Conservation (phyloP, 1,140 invertebrate genomes). For the Aphelinus atriplicis region DNA sequence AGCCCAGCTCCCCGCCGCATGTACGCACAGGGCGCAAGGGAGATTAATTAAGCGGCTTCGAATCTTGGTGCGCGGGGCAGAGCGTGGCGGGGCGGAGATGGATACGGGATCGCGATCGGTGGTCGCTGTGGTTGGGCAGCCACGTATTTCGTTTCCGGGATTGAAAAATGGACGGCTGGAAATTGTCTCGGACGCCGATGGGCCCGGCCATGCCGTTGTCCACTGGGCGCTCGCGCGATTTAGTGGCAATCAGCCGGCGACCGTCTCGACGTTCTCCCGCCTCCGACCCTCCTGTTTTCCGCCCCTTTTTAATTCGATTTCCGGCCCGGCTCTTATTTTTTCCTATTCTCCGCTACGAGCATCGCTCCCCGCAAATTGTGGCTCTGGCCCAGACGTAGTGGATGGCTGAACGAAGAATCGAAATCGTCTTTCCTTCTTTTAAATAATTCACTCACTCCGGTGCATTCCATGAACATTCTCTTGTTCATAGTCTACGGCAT, state of each 20-base stretch:
- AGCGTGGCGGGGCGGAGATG: slow-evolving; percentile 9
- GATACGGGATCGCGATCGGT: slow-evolving; percentile 18
- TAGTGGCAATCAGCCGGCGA: slow-evolving; percentile 54
- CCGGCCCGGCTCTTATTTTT: background rate
- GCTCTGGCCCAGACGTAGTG: too few relatives aligned
- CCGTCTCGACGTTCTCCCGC: background rate
- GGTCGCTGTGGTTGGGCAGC: slow-evolving; percentile 33
- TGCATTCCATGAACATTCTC: too few relatives aligned
- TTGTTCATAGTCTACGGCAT: too few relatives aligned
- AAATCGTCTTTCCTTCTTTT: too few relatives aligned
- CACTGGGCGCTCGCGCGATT: slow-evolving; percentile 46
- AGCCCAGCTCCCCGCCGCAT: background rate
- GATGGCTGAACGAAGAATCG: too few relatives aligned
- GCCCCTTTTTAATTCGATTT: background rate
- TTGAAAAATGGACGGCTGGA: slow-evolving; percentile 33
- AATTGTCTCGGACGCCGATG: slow-evolving; percentile 23
- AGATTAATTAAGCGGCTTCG: slow-evolving; percentile 30
- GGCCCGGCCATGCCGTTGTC: too few relatives aligned
- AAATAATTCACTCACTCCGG: too few relatives aligned
- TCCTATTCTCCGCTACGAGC: background rate
- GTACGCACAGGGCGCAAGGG: background rate
- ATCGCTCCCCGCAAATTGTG: too few relatives aligned
- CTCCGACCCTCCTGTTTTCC: background rate
- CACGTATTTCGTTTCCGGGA: background rate
- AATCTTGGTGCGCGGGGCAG: background rate